A percentile compares a stretch with the other conserved stretches of the same genome.
These are phyloP conservation scores for Sebastes trivittatus DNA, from an alignment of 2,797 vertebrate genomes.

Conservation along the genomic window DNA sequence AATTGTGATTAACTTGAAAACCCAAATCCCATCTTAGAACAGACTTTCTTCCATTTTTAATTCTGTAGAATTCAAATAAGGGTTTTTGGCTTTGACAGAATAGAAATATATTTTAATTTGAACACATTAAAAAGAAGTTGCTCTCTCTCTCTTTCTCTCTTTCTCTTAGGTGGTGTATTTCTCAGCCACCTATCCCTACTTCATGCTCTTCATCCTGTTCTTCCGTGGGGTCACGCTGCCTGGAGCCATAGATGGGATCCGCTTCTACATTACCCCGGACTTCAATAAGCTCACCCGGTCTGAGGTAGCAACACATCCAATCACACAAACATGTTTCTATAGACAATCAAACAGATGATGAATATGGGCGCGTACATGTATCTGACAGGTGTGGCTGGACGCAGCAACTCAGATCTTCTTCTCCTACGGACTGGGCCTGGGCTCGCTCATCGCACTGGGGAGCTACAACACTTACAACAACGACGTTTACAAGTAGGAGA, in stretches of 20 bases:
- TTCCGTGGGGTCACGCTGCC: slow-evolving; percentile 91
- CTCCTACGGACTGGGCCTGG: slow-evolving; percentile 91
- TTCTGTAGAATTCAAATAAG: background rate
- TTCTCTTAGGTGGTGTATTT: slow-evolving; percentile 90
- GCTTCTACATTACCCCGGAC: slow-evolving; percentile 91
- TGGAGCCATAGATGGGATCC: slow-evolving; percentile 90
- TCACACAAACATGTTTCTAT: background rate
- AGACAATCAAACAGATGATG: background rate
- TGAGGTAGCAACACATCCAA: slow-evolving; percentile 75
- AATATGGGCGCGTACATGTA: background rate
- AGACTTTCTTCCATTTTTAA: background rate
- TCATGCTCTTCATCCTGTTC: slow-evolving; percentile 93
- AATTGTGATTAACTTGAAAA: background rate
- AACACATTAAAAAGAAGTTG: background rate
- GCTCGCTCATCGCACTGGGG: slow-evolving; percentile 91
- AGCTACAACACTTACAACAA: slow-evolving; percentile 93
- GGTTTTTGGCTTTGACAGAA: background rate
- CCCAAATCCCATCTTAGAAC: background rate
- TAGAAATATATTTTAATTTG: background rate
- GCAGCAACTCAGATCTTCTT: slow-evolving; percentile 96
- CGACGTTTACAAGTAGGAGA: slow-evolving; percentile 85
- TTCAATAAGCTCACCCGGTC: slow-evolving; percentile 89
- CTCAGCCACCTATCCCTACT: slow-evolving; percentile 93
- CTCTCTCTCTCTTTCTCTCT: background rate
- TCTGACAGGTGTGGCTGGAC: slow-evolving; percentile 90